A percentile compares a stretch with the other conserved stretches of the same genome.
Evolutionary conservation across 2,888 invertebrate genomes (phyloP).

Genomic region (Patella ulyssiponensis): DNA sequence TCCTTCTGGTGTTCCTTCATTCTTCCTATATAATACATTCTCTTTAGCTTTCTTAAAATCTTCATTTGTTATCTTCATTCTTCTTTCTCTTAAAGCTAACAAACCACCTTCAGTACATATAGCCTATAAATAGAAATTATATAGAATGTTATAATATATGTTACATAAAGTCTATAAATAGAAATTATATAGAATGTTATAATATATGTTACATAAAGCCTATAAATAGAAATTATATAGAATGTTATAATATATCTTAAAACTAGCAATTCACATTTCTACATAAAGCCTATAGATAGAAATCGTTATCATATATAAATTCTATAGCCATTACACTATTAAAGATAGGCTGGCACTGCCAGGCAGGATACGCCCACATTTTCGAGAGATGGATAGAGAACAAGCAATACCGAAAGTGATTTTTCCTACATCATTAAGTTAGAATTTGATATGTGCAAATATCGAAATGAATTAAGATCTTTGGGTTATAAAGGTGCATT

Average conservation of each 20-base stretch:
- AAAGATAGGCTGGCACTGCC: too few species aligned
- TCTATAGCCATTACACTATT: too few species aligned
- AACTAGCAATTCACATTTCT: too few species aligned
- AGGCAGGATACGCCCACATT: too few species aligned
- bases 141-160: not conserved
- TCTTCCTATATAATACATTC: constrained; percentile 98
- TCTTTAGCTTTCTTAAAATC: constrained; percentile 99
- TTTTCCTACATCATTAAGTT: too few species aligned
- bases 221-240: not conserved
- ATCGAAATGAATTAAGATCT: too few species aligned
- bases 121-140: constrained; percentile 78
- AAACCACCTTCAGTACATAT: constrained; percentile 99
- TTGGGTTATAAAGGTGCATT: too few species aligned
- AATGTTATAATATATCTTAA: not conserved
- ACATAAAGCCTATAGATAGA: too few species aligned
- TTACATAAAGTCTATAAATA: constrained; percentile 91
- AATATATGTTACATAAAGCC: not conserved
- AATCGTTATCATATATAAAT: too few species aligned
- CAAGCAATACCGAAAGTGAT: too few species aligned
- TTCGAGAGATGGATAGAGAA: too few species aligned
- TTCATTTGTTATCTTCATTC: constrained; percentile 99
- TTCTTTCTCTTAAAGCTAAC: constrained; percentile 95
- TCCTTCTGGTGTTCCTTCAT: constrained; percentile 99
- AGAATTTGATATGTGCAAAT: too few species aligned
- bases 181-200: not conserved